Base-by-base conservation (phyloP, 2,888 invertebrate genomes). In the Hybos culiciformis region DNA sequence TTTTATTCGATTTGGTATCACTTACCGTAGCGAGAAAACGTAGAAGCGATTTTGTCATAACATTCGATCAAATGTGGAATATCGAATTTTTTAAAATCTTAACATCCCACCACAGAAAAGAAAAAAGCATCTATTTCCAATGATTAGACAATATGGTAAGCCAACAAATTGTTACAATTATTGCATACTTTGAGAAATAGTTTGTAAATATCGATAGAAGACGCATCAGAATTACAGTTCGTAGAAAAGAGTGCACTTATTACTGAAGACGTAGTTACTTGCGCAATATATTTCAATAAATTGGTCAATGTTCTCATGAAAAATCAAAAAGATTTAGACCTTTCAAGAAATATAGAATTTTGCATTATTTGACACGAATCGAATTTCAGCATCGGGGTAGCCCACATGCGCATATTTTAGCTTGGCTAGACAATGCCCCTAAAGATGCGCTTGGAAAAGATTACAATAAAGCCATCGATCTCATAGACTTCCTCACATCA, bases 361-460 rank as follows among this genome's bases (percentile, higher is more conserved):
- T 23, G 6, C 7, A 55, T 31, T 50, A 44, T 33, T 63, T 63
- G 49, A 36, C 56, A 51, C 49, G 59, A 4, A 59, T 62, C 46
- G 61, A 65, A 48, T 65, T 66, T 39, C 61, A 62, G 44, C 58
- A 62, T 51, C 48, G 54, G 42, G 64, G 61, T 48, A 62, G 62
- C 46, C 61, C 63, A 0, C 60, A 58, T 45, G 62, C 61, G 9
- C 63, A 64, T 32, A 59, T 62, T 51, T 52, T 65, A 24, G 5
- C 63, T 46, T 67, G 63, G 64, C 52, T 66, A 11, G 49, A 60
- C 34, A 37, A 61, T 39, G 63, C 55, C 37, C 62, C 62, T 12
- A 4, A 9, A 18, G 17, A 39, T 26, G 11, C 14, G 26, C 29
- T 39, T 14, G 24, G 3, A 8, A n/a, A 26, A 4, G 5, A 39